Evolutionary conservation across 2,113 vertebrate species (phyloP), one percentile per base, ranked within the genome.

Genomic region (Sprattus sprattus): DNA sequence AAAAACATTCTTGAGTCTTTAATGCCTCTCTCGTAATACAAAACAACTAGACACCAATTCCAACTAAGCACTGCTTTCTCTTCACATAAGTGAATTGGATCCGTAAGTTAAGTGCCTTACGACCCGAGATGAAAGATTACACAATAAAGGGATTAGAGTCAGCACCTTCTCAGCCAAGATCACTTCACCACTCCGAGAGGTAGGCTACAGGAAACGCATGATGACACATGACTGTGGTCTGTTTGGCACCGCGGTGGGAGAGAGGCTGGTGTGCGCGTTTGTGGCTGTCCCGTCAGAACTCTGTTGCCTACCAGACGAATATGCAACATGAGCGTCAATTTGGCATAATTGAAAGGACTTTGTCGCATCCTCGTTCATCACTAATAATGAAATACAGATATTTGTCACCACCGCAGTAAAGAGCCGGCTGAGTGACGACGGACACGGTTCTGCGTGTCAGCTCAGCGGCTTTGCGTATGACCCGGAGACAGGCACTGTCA

Each of bases 371-470:
- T 78, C 71, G 16, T 32, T 67, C 71, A 39, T 78, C 71, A 32
- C 71, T 44, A 32, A 28, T 44, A 32, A 28, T 44, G 71, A 11
- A 32, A 16, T 16, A 75, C 71, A 78, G 28, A 78, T 20, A 44
- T 75, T 78, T 78, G 71, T 39, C 32, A 4, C 25, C 71, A 44
- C 13, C 71, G 13, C 71, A 6, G 25, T 3, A 2, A 1, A 78
- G 25, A 25, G 25, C 7, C 7, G 10, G 10, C 71, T 78, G 71
- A 78, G 57, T 83, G 83, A 60, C 81, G 57, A 84, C 8, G 64
- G 87, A 83, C 83, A 89, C 86, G 86, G 88, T 87, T 88, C 87
- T 84, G 78, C 81, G 88, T 85, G 88, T 87, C 87, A 87, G 90
- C 88, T 71, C 75, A 87, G 22, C 81, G 32, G 20, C 83, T 89